Evolutionary conservation across 2,113 vertebrate genomes (phyloP).

Genomic region (Piaya cayana): DNA sequence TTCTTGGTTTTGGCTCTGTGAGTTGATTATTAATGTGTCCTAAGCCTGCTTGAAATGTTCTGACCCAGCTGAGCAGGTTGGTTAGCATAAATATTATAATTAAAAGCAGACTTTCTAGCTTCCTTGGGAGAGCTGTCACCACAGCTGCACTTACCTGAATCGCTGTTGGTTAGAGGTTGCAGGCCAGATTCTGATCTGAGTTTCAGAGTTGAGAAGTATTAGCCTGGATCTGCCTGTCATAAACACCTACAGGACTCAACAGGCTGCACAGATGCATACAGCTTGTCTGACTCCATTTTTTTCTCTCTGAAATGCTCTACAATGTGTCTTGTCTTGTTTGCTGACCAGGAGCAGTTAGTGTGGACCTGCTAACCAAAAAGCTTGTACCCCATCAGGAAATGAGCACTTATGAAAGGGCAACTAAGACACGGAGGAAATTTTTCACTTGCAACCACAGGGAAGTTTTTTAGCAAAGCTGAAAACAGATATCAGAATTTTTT

Average conservation of each 20-base stretch:
- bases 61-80: slow-evolving; percentile 29
- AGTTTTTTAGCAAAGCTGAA: not conserved
- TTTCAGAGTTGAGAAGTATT: slow-evolving; percentile 22
- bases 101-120: slow-evolving; percentile 4
- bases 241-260: not conserved
- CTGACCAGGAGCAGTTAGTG: not conserved
- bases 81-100: slow-evolving; percentile 29
- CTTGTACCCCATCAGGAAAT: not conserved
- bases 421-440: not conserved
- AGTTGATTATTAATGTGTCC: slow-evolving; percentile 19
- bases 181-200: slow-evolving; percentile 24
- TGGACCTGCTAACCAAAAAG: not conserved
- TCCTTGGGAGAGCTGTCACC: not conserved
- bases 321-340: not conserved
- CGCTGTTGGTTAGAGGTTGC: not conserved
- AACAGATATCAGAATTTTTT: not conserved
- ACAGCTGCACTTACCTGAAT: slow-evolving; percentile 19
- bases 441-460: not conserved
- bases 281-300: not conserved
- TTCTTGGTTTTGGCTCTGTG: not conserved
- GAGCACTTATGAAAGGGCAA: not conserved
- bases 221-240: not conserved
- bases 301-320: not conserved
- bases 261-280: not conserved
- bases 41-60: not conserved